Percentiles rank a stretch among this genome's conserved stretches.
Evolutionary conservation across 2,797 vertebrate genomes (phyloP).

Genomic region (Sebastes iracundus): DNA sequence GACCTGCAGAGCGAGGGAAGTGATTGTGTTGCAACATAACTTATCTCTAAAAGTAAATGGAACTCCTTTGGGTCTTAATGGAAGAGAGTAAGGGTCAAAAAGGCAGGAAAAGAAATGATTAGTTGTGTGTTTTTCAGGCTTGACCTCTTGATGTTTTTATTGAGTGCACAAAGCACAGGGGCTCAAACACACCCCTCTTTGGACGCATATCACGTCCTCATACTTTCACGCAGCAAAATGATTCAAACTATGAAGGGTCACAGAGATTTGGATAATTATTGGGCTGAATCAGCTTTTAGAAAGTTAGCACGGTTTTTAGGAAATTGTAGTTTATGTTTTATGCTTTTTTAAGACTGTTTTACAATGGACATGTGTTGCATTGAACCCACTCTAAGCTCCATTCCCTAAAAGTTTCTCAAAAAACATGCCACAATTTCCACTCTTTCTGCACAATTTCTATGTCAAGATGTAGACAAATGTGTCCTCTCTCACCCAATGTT

Average conservation of each 20-base stretch:
- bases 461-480: neutral
- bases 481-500: neutral
- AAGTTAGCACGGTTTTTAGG: accelerated
- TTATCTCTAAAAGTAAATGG: constrained; percentile 30
- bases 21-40: constrained; percentile 1
- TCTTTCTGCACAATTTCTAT: neutral
- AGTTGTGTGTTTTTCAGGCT: constrained; percentile 11
- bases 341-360: neutral
- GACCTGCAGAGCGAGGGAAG: constrained; percentile 32
- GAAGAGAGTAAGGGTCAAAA: neutral
- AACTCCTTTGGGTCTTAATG: constrained; percentile 19
- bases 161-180: neutral
- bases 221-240: neutral
- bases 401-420: neutral
- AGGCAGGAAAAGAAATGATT: constrained; percentile 11
- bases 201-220: neutral
- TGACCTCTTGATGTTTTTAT: neutral
- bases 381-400: neutral
- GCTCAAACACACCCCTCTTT: neutral
- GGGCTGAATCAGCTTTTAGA: neutral
- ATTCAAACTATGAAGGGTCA: neutral
- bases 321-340: neutral
- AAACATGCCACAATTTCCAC: neutral
- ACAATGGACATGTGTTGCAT: neutral
- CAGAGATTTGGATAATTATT: neutral